phyloP scores from a whole-genome alignment of 2,797 vertebrate species.

The Carapus acus region DNA sequence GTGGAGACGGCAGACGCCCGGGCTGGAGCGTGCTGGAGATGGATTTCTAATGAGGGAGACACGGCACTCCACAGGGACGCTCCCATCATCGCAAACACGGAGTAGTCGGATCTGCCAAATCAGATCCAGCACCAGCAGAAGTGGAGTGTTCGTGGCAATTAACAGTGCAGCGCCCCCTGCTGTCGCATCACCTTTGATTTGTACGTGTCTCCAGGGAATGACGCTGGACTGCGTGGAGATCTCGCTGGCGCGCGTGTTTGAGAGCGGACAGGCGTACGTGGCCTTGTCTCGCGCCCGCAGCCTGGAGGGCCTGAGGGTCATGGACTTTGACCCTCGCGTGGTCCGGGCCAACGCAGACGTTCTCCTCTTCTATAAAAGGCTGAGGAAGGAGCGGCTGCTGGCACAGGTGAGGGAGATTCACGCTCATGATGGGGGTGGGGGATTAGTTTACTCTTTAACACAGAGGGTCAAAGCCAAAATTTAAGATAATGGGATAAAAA shows the following conservation, averaged over 20 bases:
- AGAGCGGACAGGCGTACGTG: conserved; percentile 92
- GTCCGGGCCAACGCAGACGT: conserved; percentile 85
- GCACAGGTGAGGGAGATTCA: conserved; percentile 75
- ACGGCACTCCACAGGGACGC: too few species aligned
- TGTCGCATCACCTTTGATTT: too few species aligned
- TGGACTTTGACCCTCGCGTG: conserved; percentile 87
- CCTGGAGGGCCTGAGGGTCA: conserved; percentile 84
- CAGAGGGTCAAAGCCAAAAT: too few species aligned
- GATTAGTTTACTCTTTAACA: too few species aligned
- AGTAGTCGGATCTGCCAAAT: not conserved
- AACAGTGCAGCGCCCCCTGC: not conserved
- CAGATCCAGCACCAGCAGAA: too few species aligned
- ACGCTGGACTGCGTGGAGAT: conserved; percentile 95
- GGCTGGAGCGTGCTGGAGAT: too few species aligned
- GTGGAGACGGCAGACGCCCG: too few species aligned
- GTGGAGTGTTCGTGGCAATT: not conserved
- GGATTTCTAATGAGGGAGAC: not conserved
- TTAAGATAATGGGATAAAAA: too few species aligned
- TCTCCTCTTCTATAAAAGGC: conserved; percentile 79
- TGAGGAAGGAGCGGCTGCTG: conserved; percentile 73
- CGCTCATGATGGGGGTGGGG: too few species aligned
- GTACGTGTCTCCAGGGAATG: conserved; percentile 79
- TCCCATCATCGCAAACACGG: too few species aligned
- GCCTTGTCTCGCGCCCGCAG: conserved; percentile 88
- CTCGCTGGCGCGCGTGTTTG: conserved; percentile 90